Conservation (phyloP, 1,140 invertebrate genomes). For the Eurosta solidaginis region DNA sequence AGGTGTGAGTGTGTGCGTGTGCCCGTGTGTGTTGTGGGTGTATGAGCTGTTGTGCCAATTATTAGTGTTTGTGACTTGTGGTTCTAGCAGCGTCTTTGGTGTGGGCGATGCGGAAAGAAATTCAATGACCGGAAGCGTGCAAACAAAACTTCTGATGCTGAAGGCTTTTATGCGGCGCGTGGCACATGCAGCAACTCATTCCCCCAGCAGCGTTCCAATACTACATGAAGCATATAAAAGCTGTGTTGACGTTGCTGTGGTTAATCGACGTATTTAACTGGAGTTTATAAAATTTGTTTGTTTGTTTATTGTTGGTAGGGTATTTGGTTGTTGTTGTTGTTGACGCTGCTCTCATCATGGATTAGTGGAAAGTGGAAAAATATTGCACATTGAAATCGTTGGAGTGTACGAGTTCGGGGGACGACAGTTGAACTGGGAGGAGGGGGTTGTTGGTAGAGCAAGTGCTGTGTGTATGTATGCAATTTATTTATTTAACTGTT, state of each 20-base stretch:
- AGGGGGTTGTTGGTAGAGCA: too few relatives aligned
- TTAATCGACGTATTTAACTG: conserved; percentile 16
- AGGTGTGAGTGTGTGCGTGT: not conserved
- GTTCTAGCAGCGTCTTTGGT: conserved; percentile 21
- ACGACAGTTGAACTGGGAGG: too few relatives aligned
- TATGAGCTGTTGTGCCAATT: not conserved
- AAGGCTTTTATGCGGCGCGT: conserved; percentile 17
- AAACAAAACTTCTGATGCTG: conserved; percentile 21
- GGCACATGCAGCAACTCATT: conserved; percentile 25
- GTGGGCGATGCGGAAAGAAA: conserved; percentile 40
- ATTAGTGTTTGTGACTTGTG: not conserved
- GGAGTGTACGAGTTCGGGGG: too few relatives aligned
- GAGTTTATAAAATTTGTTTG: not conserved
- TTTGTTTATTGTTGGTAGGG: not conserved
- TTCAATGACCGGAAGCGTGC: conserved; percentile 55
- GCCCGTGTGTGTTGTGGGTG: not conserved
- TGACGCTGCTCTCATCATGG: too few relatives aligned
- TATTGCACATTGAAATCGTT: not conserved
- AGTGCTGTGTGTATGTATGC: too few relatives aligned
- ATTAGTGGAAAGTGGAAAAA: not conserved
- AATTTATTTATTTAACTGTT: conserved; percentile 25
- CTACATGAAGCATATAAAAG: too few relatives aligned
- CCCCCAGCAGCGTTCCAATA: not conserved
- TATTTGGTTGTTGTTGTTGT: conserved; percentile 17
- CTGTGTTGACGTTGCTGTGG: not conserved